Evolutionary conservation across 2,888 invertebrate species (phyloP), one percentile per base, ranked within the genome.

Genomic region (Pyrrhia umbra): DNA sequence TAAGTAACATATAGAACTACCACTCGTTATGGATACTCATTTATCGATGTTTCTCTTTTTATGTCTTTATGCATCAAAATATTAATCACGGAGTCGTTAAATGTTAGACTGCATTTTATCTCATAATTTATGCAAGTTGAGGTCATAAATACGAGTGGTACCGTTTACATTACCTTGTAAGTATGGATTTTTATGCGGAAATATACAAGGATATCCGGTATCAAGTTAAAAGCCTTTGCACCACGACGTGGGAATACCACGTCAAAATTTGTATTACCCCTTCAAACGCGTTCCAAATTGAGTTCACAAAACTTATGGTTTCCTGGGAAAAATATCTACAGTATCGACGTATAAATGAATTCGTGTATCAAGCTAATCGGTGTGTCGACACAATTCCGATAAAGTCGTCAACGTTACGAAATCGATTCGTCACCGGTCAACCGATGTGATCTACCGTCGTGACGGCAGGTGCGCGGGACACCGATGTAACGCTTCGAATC

Each of bases 391-490:
- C 85, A 88, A 87, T 88, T 92, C 82, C 81, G 83, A 93, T 91
- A 83, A 88, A 93, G 91, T 90, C 89, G 87, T 94, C 91, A 89
- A 90, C 82, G 87, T 85, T 83, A 81, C 69, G 67, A 83, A 92
- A 94, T 94, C 89, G 82, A 94, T 94, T 94, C 90, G 94, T 92
- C 91, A 80, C 54, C 72, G 81, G 81, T 79, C 80, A 79, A 74
- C 71, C 77, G 85, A 84, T 91, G 93, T 93, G 94, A 92, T 93
- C 88, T 92, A 94, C 91, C 87, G 64, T 72, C 80, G 82, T 86
- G 89, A 88, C 87, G 88, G 90, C 92, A 92, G 92, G 92, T 93
- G 92, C 87, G 79, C 69, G 60, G 49, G 58, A 62, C 59, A 52
- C 80, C 83, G 80, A 79, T 72, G 73, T 64, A 75, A 77, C 89